phyloP scores from a whole-genome alignment of 2,888 invertebrate species.

The Odontomyia ornata region DNA sequence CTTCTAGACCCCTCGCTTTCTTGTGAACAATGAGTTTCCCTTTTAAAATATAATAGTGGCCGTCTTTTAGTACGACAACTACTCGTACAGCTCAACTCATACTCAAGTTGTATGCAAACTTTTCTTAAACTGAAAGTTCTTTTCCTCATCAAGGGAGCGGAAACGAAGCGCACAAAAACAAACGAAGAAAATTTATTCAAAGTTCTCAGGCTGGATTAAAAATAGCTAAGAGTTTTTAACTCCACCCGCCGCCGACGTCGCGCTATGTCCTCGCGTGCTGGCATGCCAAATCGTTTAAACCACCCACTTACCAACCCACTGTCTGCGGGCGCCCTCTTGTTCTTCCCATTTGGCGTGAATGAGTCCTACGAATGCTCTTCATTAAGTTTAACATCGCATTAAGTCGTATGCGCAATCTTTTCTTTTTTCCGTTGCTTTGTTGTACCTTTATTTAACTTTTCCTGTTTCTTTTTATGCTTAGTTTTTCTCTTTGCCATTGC shows the following conservation, averaged over 20 bases:
- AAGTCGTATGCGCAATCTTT: constrained; percentile 43
- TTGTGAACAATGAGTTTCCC: not conserved
- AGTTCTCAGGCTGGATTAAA: constrained; percentile 32
- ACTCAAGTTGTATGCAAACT: not conserved
- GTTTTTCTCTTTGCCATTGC: constrained; percentile 10
- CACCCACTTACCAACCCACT: constrained; percentile 5
- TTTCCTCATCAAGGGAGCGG: constrained; percentile 20
- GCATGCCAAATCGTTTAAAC: not conserved
- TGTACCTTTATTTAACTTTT: constrained; percentile 35
- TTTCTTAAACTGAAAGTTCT: not conserved
- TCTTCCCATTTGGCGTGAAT: not conserved
- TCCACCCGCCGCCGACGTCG: not conserved
- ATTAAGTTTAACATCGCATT: constrained; percentile 33
- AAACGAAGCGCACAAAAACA: constrained; percentile 37
- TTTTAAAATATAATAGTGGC: not conserved
- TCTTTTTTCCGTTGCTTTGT: constrained; percentile 19
- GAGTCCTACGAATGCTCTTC: constrained; percentile 33
- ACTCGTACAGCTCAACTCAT: not conserved
- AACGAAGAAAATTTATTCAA: constrained; percentile 40
- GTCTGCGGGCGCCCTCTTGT: not conserved
- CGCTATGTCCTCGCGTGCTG: not conserved
- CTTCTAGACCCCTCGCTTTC: not conserved
- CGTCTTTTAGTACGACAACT: not conserved
- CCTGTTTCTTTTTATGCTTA: constrained; percentile 15
- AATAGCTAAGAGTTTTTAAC: constrained; percentile 10